Evolutionary conservation across 2,888 invertebrate species (phyloP), one percentile per base, ranked within the genome.

Genomic region (Meteorus cinctellus): DNA sequence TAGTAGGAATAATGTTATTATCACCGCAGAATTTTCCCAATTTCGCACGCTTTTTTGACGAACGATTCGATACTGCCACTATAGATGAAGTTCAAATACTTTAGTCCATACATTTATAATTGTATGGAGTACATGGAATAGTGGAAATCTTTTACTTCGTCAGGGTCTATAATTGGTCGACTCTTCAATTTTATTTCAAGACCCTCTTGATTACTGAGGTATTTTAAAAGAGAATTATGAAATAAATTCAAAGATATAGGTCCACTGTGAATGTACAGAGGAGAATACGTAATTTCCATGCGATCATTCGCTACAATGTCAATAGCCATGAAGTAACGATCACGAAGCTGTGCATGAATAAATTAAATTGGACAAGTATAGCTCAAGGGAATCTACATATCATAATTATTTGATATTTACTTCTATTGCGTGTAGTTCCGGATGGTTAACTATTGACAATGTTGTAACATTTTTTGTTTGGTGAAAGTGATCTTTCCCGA

Each of bases 181-280:
- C 79, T 81, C n/a, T 67, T 77, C n/a, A 81, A 59, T 55, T 78
- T 78, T 31, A 82, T 82, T 45, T 67, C 48, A 36, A 77, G 77
- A 36, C 78, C 70, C 10, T 77, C 29, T 72, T 65, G 51, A 36
- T 67, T 24, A 8, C 67, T 60, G 12, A 27, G 59, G 24, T 75
- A 66, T 60, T 75, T 76, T 63, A 82, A n/a, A 27, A 82, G 73
- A 3, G 82, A 75, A 70, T 82, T 82, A 51, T 82, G 77, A 4
- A 82, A 36, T 24, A 80, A 67, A 77, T 82, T 82, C 27, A 82
- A 24, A 29, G 82, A 76, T 31, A 82, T 77, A 14, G 82, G 82
- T 10, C 81, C 80, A 63, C 82, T 82, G 48, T 82, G 81, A 14
- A 78, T 27, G 34, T 80, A 74, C 12, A 75, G 73, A 5, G 81